phyloP scores from a whole-genome alignment of 2,888 invertebrate species.

The Linnaemya vulpina region DNA sequence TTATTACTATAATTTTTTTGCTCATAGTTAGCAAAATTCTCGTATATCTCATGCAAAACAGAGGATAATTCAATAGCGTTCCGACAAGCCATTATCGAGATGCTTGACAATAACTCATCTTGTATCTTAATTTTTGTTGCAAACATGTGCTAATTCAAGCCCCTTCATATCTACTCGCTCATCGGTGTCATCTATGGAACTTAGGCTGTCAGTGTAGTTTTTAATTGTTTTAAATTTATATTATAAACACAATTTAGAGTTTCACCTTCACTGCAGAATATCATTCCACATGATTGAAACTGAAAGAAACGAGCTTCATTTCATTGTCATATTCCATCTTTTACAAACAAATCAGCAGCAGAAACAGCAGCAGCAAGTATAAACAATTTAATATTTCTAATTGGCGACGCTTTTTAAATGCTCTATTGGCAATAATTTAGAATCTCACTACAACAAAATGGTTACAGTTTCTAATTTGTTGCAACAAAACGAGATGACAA shows the following conservation, averaged over 20 bases:
- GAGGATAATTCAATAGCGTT: too few species aligned
- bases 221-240: not conserved
- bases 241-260: constrained; percentile 13
- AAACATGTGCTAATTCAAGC: too few species aligned
- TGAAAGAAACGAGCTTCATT: constrained; percentile 43
- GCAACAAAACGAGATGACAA: constrained; percentile 24
- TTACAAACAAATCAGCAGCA: not conserved
- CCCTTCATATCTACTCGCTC: too few species aligned
- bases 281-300: constrained; percentile 1
- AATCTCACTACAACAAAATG: constrained; percentile 9
- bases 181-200: too few species aligned
- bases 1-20: too few species aligned
- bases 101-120: too few species aligned
- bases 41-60: too few species aligned
- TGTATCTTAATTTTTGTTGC: too few species aligned
- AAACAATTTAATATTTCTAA: constrained; percentile 44
- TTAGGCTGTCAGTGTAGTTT: not conserved
- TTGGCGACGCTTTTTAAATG: constrained; percentile 11
- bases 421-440: not conserved
- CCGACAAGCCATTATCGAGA: too few species aligned
- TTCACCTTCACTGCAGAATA: constrained; percentile 48
- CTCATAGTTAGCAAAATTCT: too few species aligned
- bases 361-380: not conserved
- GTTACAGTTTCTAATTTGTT: constrained; percentile 10
- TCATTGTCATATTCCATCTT: constrained; percentile 3